These are phyloP conservation scores for Megaceryle maxima DNA, from an alignment of 2,113 vertebrate species.

Conservation along the genomic window DNA sequence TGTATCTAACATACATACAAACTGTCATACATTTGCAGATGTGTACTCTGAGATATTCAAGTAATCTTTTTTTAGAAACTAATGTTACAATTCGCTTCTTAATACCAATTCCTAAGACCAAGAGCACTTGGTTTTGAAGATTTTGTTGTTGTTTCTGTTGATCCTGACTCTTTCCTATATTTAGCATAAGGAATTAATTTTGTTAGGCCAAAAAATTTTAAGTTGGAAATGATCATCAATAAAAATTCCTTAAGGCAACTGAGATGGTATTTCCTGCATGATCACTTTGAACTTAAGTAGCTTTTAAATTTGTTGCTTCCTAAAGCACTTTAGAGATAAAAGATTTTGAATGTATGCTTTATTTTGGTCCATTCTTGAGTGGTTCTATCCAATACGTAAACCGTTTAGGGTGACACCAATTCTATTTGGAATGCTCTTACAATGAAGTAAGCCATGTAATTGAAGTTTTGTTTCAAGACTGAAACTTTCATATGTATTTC, in stretches of 20 bases:
- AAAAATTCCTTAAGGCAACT: neutral
- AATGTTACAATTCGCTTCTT: neutral
- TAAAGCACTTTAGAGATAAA: neutral
- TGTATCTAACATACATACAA: neutral
- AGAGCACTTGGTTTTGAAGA: neutral
- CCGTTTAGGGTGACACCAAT: neutral
- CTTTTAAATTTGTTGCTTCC: neutral
- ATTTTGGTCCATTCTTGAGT: neutral
- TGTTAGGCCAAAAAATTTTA: neutral
- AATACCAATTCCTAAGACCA: neutral
- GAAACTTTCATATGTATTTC: neutral
- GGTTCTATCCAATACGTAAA: neutral
- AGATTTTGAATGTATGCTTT: neutral
- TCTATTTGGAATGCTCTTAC: neutral
- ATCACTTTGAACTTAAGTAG: neutral
- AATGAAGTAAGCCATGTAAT: neutral
- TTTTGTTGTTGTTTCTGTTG: neutral
- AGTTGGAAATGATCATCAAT: neutral
- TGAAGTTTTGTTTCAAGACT: neutral
- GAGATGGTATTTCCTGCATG: neutral
- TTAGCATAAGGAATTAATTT: neutral
- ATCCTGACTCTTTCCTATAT: neutral
- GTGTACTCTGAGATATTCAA: neutral
- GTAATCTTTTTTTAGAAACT: neutral
- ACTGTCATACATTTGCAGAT: neutral